Base-by-base conservation (phyloP, 2,113 vertebrate genomes). In the Salminus brasiliensis region DNA sequence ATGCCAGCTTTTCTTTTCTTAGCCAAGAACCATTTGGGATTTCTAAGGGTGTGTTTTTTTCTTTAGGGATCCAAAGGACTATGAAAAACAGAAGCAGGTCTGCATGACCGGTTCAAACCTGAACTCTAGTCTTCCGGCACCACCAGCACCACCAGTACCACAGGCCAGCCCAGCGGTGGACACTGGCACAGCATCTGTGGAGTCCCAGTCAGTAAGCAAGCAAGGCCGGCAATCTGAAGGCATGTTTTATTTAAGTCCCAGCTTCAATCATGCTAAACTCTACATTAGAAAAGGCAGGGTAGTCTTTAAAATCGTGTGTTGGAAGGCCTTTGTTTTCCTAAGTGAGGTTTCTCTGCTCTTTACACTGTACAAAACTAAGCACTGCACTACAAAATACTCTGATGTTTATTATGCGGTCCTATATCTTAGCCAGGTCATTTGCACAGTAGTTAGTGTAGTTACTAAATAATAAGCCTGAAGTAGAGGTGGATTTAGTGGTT, bases 41-140 rank as follows among this genome's bases (percentile, higher is more conserved):
- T 49, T 49, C 47, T 43, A 21, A n/a, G 52, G 23, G n/a, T 10
- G 52, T 8, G 2, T 67, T 76, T 59, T 81, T n/a, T 72, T 60
- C 66, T 65, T 45, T 78, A 95, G 94, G 85, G 90, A 91, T 27
- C 69, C 87, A n/a, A 89, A 88, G 0, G 85, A 89, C 6, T 57
- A 79, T 45, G 89, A 85, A 70, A 66, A 77, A 30, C 39, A 47
- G 34, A 60, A 9, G 23, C 74, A 80, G 36, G 78, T 85, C 81
- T 74, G 86, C 52, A 71, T 84, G 74, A 79, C 88, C 74, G 87
- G 83, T 81, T 88, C 86, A 69, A 92, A 86, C 76, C 85, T 82
- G 1, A 70, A 76, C 60, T 78, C 65, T 86, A 84, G 65, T 80
- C 84, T n/a, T n/a, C n/a, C n/a, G n/a, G n/a, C n/a, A n/a, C n/a